Evolutionary conservation across 1,140 invertebrate genomes (phyloP), one percentile per base, ranked within the genome.

Genomic region (Polypedilum pembai): DNA sequence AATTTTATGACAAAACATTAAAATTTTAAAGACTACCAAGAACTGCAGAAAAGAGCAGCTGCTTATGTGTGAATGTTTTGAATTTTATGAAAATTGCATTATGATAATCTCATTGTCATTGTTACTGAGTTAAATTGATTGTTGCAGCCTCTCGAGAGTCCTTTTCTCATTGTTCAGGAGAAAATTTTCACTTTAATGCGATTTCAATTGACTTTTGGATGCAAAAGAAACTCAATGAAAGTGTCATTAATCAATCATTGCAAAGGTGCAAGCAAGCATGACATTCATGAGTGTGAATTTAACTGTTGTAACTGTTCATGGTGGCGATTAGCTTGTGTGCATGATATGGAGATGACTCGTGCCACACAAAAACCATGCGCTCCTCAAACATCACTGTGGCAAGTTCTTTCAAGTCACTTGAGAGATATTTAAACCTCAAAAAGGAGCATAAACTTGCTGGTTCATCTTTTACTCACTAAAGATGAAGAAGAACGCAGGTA

Each of bases 361-460:
- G 45, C 45, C 45, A 56, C n/a, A 33, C 24, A 33, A 56, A 56
- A 56, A 56, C 45, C 41, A 15, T 45, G 15, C 41, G n/a, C 15
- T 45, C 8, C 41, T 45, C 15, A 56, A 56, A 56, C 45, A 56
- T 56, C 5, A 33, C 24, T 33, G 1, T 33, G n/a, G 45, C 45
- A 56, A 56, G 10, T 56, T n/a, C 12, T 56, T n/a, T 12, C 45
- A 56, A 56, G 45, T 56, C 45, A 56, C n/a, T 56, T n/a, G 10
- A 56, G 41, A 45, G 45, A n/a, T n/a, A 56, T 56, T n/a, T n/a
- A 56, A 56, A 56, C 45, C 45, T 56, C 45, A 56, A 56, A 56
- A 56, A 56, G 24, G 5, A 33, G 24, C 24, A 33, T 3, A 33
- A 33, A 33, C 24, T 33, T 33, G 24, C 24, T 33, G 24, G 24